These are phyloP conservation scores for Gallinago nigripennis DNA, from an alignment of 2,797 vertebrate genomes.

Conservation along the genomic window DNA sequence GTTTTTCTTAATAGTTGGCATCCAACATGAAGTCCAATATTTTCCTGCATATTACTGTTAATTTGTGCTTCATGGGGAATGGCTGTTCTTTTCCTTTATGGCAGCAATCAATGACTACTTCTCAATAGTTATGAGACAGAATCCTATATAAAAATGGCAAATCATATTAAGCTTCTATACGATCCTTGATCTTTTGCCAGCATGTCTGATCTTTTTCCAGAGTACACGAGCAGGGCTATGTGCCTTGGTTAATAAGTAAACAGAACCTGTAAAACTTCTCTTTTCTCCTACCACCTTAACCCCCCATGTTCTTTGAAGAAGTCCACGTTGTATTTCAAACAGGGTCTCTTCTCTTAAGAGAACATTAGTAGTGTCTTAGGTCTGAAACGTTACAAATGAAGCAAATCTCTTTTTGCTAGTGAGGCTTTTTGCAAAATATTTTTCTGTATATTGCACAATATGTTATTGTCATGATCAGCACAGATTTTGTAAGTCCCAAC, in stretches of 20 bases:
- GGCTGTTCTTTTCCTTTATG: neutral
- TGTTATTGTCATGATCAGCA: neutral
- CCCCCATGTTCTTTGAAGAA: slow-evolving; percentile 30
- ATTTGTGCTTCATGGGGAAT: slow-evolving; percentile 3
- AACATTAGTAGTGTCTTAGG: neutral
- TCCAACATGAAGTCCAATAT: neutral
- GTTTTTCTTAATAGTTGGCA: neutral
- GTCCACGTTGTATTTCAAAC: neutral
- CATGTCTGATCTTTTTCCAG: slow-evolving; percentile 1
- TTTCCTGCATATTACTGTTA: slow-evolving; percentile 22
- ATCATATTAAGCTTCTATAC: neutral
- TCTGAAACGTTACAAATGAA: neutral
- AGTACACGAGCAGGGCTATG: neutral
- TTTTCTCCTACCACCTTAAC: slow-evolving; percentile 16
- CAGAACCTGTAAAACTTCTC: slow-evolving; percentile 50
- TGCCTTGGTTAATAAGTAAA: slow-evolving; percentile 53
- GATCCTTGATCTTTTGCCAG: slow-evolving; percentile 36
- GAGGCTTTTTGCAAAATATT: neutral
- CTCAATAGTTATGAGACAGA: neutral
- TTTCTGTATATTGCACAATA: neutral
- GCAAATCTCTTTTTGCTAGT: neutral
- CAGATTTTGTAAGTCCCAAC: neutral
- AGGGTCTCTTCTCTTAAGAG: neutral
- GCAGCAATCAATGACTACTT: neutral
- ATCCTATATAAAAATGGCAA: slow-evolving; percentile 18